These are phyloP conservation scores for Gallirallus australis DNA, from an alignment of 2,797 vertebrate species.

Conservation along the genomic window DNA sequence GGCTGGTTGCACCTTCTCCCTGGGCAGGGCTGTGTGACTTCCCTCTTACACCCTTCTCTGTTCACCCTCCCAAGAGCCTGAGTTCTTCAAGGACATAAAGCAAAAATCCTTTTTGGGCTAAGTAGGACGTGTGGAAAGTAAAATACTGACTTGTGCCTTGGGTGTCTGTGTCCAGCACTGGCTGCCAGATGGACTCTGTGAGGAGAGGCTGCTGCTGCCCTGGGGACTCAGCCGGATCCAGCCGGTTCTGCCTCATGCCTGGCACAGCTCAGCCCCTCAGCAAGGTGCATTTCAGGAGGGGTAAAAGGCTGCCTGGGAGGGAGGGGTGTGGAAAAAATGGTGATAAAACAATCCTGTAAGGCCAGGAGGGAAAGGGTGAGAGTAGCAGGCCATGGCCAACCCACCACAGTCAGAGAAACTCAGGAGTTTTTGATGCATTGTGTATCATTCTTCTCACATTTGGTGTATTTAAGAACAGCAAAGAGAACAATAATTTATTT, in stretches of 20 bases:
- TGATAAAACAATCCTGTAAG: neutral
- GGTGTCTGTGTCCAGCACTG: accelerated
- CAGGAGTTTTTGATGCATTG: neutral
- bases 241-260: accelerated
- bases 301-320: neutral
- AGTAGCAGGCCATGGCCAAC: neutral
- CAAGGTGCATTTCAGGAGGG: accelerated
- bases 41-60: neutral
- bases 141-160: accelerated
- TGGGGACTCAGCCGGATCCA: accelerated
- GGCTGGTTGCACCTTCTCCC: neutral
- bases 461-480: neutral
- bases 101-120: neutral
- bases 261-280: neutral
- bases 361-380: neutral
- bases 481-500: neutral
- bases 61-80: neutral
- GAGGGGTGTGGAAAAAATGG: neutral
- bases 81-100: neutral
- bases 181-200: neutral
- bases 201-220: neutral
- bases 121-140: neutral
- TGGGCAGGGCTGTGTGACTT: accelerated
- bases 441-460: neutral
- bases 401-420: neutral